Evolutionary conservation across 2,888 invertebrate genomes (phyloP), one percentile per base, ranked within the genome.

Genomic region (Synanthedon vespiformis): DNA sequence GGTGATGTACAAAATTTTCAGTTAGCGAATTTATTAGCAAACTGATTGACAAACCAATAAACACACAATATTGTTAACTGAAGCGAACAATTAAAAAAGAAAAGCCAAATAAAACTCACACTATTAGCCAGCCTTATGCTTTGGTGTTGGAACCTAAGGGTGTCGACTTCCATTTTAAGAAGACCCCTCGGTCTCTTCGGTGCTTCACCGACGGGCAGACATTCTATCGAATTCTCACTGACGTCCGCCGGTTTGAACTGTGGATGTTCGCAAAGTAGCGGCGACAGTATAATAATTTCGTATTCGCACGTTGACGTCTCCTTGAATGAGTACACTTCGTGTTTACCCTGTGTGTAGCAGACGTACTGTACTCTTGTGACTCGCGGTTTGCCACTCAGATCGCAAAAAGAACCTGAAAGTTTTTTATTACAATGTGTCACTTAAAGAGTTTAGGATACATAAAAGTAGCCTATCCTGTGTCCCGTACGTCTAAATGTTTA

Each of bases 221-320:
- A 96, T 62, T 90, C 92, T 27, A 96, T 94, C 18, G 89, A 82
- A 63, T 94, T 92, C 71, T 95, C 95, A 13, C 91, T 93, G 3
- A 92, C 90, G 62, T 94, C 93, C 67, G 92, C 91, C 0, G 94
- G 92, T 64, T 92, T 93, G 69, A 94, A 99, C 56, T 92, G 91
- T 0, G 98, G 97, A 87, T 98, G 98, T 40, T 89, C 88, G 70
- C 99, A 99, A 1, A 99, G 87, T 10, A 93, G 79, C 0, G 95
- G 93, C 0, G 98, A 95, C 18, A 98, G 86, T 12, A 99, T 94
- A 12, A 98, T 91, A 6, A 90, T 93, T 80, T 98, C 98, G 73
- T 99, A 99, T 75, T 96, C 95, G 71, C 99, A 99, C 0, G 95
- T 96, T 0, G 96, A 94, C 0, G 93, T 94, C 78, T 98, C 98